Evolutionary conservation across 1,140 invertebrate genomes (phyloP).

Genomic region (Cyclargus thomasi): DNA sequence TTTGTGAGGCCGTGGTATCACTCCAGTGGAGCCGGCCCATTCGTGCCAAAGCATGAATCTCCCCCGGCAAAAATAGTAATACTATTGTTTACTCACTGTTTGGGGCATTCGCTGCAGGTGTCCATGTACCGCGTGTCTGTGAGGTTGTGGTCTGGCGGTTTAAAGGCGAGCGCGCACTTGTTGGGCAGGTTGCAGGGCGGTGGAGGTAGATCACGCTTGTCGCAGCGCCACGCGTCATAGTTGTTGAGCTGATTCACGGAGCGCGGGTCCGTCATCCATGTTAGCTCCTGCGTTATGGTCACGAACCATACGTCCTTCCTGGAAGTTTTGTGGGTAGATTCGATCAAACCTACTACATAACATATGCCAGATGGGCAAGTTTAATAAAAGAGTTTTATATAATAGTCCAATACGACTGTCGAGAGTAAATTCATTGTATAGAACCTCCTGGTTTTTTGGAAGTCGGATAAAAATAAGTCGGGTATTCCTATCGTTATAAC

Average conservation of each 20-base stretch:
- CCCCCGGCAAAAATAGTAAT: no score
- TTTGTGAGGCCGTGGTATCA: no score
- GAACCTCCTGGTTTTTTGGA: no score
- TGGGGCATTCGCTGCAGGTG: constrained; percentile 90
- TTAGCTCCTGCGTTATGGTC: constrained; percentile 91
- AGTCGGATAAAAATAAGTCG: no score
- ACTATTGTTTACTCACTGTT: constrained; percentile 72
- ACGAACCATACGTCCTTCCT: constrained; percentile 93
- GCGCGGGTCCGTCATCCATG: constrained; percentile 93
- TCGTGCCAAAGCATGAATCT: no score
- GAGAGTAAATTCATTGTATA: no score
- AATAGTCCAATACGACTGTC: no score
- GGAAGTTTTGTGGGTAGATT: constrained; percentile 22
- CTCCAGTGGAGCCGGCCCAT: no score
- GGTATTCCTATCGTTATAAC: no score
- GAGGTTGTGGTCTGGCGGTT: constrained; percentile 83
- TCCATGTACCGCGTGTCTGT: constrained; percentile 90
- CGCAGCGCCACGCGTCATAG: constrained; percentile 89
- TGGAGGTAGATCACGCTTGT: constrained; percentile 82
- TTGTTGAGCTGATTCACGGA: constrained; percentile 80
- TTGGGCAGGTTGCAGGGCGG: constrained; percentile 88
- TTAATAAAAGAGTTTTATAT: no score
- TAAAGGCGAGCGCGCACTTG: constrained; percentile 89
- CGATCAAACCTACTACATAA: no score
- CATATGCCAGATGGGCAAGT: no score